Base-by-base conservation (phyloP, 53 echinoderm and acorn worm genomes). In the Echinometra lucunter region DNA sequence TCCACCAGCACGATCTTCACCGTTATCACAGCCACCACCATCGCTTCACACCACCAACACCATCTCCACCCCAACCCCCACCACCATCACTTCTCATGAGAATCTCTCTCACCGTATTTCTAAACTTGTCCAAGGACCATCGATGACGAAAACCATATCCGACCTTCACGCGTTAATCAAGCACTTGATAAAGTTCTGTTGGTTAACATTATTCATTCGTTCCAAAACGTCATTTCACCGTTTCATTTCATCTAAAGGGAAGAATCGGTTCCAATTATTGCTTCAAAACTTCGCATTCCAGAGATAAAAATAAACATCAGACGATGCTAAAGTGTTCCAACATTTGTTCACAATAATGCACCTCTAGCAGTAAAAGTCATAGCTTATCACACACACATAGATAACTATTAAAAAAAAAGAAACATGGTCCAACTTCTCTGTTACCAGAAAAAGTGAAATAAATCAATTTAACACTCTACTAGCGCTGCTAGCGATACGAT, bases 351-450 rank as follows among this genome's bases (percentile, higher is more conserved):
- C 81, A 40, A 38, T 81, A 44, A 81, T n/a, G n/a, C 16, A 69
- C 34, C 69, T 9, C 30, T 3, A 42, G 4, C 25, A 81, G 44
- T 81, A 81, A 23, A 81, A 38, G 81, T 81, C 18, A 80, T 49
- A 10, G 47, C 83, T 47, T 81, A 37, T 85, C 37, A 16, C 21
- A 23, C 49, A 10, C 30, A 16, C 21, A 23, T 30, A 10, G n/a
- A n/a, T 27, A 28, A 85, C 27, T 47, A 49, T 49, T 27, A 49
- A 85, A 49, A 85, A 85, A 28, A 82, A 27, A 28, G 49, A 85
- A 85, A 85, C 85, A 85, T 85, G 85, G 28, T 45, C 85, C 85
- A 85, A 85, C 85, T 85, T 85, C 49, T 85, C 49, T 85, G 47
- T 85, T 85, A 45, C 49, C 11, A 45, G n/a, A 78, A 78, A 82